A percentile compares a stretch with the other conserved stretches of the same genome.
Conservation (phyloP, 1,140 invertebrate genomes). For the Brachionus rotundiformis region DNA sequence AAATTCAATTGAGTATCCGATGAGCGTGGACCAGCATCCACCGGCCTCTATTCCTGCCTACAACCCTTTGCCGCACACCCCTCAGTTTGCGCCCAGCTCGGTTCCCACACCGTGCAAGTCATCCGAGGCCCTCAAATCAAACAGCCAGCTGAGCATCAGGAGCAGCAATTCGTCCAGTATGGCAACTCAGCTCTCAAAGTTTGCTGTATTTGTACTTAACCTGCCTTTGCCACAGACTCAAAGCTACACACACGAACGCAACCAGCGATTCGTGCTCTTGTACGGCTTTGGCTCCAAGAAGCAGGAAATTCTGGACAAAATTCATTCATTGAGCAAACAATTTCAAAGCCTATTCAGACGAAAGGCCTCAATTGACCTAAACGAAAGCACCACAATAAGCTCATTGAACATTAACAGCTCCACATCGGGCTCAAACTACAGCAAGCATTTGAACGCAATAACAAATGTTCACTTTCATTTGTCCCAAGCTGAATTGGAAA, state of each 20-base stretch:
- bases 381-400: slow-evolving; percentile 69
- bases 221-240: slow-evolving; percentile 63
- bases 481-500: not conserved
- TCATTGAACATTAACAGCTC: not conserved
- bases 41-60: slow-evolving; percentile 43
- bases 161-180: not conserved
- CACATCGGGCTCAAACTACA: not conserved
- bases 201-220: slow-evolving; percentile 59
- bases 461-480: not conserved
- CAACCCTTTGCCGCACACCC: not conserved
- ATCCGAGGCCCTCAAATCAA: slow-evolving; percentile 2
- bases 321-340: slow-evolving; percentile 83
- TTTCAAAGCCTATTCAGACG: slow-evolving; percentile 91
- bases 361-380: slow-evolving; percentile 91
- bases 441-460: not conserved
- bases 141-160: slow-evolving; percentile 12
- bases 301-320: slow-evolving; percentile 74
- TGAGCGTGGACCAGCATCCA: slow-evolving; percentile 23
- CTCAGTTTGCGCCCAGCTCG: not conserved
- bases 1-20: slow-evolving; percentile 43
- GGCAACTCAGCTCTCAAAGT: not conserved
- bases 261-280: slow-evolving; percentile 88
- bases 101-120: slow-evolving; percentile 33
- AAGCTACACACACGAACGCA: slow-evolving; percentile 77
- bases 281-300: slow-evolving; percentile 89